Base-by-base conservation (phyloP, 2,797 vertebrate species). In the Anabas testudineus region DNA sequence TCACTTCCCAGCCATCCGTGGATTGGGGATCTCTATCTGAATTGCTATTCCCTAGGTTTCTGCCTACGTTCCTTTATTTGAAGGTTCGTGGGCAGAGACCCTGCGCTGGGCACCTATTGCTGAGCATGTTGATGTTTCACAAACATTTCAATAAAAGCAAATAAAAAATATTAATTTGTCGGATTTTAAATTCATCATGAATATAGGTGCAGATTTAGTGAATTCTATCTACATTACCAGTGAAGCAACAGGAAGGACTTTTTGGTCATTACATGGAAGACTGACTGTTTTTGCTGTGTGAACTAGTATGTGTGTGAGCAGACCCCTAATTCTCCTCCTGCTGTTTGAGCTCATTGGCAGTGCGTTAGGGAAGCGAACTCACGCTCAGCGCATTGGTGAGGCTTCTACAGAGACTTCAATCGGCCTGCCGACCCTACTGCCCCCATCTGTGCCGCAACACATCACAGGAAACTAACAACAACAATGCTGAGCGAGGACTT, bases 401-500 rank as follows among this genome's bases (percentile, higher is more conserved):
- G 71, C 85, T 87, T 86, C 81, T 39, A 87, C 87, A 78, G 85
- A 89, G 67, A 82, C 88, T 89, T 93, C 90, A 92, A 93, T 87
- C 21, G 36, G 42, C 47, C 89, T 74, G 90, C 88, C 42, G 41
- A 72, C 86, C 90, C 82, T 72, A 68, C 80, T 56, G 67, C 76
- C 84, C 82, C 85, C 81, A 83, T 75, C 84, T 80, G 86, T 77
- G 85, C 82, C 58, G 74, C 78, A 42, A 66, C 63, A 91, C 90
- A 90, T 91, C 88, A 91, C 87, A 91, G 87, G 88, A 78, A 72
- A 74, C 80, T 85, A 87, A 90, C 90, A 87, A 91, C 90, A 88
- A 90, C 85, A 90, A 89, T 88, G 86, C 90, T 80, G 87, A 90
- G 90, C 92, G 90, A 93, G 87, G 85, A 84, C 88, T 93, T 94